These are phyloP conservation scores for Limenitis camilla DNA, from an alignment of 2,888 invertebrate genomes.

Conservation along the genomic window DNA sequence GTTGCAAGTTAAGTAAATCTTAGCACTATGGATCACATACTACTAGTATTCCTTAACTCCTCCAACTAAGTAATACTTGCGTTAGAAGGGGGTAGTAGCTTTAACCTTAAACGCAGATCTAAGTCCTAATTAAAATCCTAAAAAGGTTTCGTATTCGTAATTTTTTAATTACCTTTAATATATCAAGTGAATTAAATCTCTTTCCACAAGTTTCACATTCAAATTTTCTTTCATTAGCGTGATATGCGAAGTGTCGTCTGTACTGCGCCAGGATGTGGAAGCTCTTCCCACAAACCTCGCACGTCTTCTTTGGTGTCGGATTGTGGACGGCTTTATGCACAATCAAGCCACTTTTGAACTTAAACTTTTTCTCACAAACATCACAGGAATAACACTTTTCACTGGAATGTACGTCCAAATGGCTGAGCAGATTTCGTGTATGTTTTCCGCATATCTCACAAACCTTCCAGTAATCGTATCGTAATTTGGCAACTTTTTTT, in stretches of 20 bases:
- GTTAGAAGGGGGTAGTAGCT: too few species aligned
- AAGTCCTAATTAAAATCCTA: too few species aligned
- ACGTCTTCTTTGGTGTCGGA: slow-evolving; percentile 64
- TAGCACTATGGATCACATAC: too few species aligned
- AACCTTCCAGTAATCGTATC: slow-evolving; percentile 63
- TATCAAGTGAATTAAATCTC: slow-evolving; percentile 69
- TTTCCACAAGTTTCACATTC: slow-evolving; percentile 71
- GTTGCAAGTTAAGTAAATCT: too few species aligned
- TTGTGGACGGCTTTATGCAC: slow-evolving; percentile 64
- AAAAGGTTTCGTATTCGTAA: too few species aligned
- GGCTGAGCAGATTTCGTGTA: slow-evolving; percentile 55
- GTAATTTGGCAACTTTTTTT: slow-evolving; percentile 42
- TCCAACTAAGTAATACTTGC: too few species aligned
- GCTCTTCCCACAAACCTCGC: slow-evolving; percentile 70
- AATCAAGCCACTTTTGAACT: slow-evolving; percentile 62
- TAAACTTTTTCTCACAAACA: slow-evolving; percentile 65
- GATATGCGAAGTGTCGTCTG: slow-evolving; percentile 65
- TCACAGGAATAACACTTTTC: slow-evolving; percentile 59
- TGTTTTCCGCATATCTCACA: slow-evolving; percentile 67
- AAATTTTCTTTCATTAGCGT: slow-evolving; percentile 69
- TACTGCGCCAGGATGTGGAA: slow-evolving; percentile 70
- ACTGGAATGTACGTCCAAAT: slow-evolving; percentile 58
- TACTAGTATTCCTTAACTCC: too few species aligned
- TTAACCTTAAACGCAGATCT: too few species aligned
- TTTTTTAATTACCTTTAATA: too few species aligned